Evolutionary conservation across 2,888 invertebrate genomes (phyloP).

Genomic region (Heteropelma amictum): DNA sequence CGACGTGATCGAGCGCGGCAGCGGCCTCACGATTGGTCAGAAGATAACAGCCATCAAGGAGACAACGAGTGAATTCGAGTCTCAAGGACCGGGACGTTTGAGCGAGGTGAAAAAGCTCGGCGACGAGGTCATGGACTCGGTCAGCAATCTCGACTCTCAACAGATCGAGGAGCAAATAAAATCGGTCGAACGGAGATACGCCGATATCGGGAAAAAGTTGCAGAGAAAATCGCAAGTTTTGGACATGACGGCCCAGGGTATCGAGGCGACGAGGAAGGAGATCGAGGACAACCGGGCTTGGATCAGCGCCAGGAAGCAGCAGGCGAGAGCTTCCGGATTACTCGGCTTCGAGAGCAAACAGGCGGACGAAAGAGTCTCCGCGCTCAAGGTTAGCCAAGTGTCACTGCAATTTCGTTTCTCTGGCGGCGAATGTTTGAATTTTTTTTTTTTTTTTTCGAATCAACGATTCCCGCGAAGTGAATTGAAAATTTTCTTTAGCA

Average conservation of each 20-base stretch:
- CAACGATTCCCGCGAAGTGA: too few species aligned
- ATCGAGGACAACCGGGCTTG: slow-evolving; percentile 89
- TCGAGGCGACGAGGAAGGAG: slow-evolving; percentile 89
- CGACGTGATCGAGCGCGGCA: slow-evolving; percentile 91
- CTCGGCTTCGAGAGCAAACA: slow-evolving; percentile 88
- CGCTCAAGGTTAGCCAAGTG: slow-evolving; percentile 80
- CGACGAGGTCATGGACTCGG: slow-evolving; percentile 86
- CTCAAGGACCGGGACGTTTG: slow-evolving; percentile 84
- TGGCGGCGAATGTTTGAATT: not conserved
- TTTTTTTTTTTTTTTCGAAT: too few species aligned
- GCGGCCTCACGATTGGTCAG: slow-evolving; percentile 88
- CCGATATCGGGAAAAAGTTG: slow-evolving; percentile 90
- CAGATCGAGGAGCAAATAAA: slow-evolving; percentile 94
- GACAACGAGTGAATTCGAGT: slow-evolving; percentile 86
- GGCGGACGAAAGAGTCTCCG: slow-evolving; percentile 86
- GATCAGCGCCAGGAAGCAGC: slow-evolving; percentile 86
- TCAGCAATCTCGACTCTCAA: slow-evolving; percentile 92
- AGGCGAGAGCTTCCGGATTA: slow-evolving; percentile 83
- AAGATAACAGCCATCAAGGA: slow-evolving; percentile 88
- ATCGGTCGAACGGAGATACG: slow-evolving; percentile 89
- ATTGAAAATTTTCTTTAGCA: too few species aligned
- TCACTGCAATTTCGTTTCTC: not conserved
- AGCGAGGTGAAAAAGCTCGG: slow-evolving; percentile 86
- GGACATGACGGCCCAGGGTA: slow-evolving; percentile 90
- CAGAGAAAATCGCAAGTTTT: slow-evolving; percentile 91